Percentiles rank a stretch among this genome's conserved stretches.
Evolutionary conservation across 2,888 invertebrate species (phyloP).

Genomic region (Orchesella flavescens): DNA sequence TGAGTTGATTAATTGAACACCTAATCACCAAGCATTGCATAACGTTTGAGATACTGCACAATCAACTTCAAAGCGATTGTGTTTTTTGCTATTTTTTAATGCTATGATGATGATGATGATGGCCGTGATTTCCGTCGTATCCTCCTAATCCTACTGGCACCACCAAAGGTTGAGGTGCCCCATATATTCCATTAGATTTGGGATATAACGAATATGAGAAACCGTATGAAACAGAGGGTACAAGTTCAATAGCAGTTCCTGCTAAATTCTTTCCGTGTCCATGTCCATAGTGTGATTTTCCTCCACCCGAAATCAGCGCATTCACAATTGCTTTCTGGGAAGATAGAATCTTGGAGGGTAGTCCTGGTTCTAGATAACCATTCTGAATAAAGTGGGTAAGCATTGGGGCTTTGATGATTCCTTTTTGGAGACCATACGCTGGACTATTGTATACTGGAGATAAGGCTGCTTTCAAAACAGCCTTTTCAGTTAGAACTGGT

Average conservation of each 20-base stretch:
- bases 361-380: slow-evolving; percentile 5
- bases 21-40: too few species aligned
- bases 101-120: not conserved
- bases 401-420: slow-evolving; percentile 18
- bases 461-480: slow-evolving; percentile 40
- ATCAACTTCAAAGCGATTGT: not conserved
- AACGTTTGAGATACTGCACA: too few species aligned
- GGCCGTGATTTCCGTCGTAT: not conserved
- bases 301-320: slow-evolving; percentile 15
- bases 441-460: slow-evolving; percentile 20
- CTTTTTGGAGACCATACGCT: not conserved
- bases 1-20: too few species aligned
- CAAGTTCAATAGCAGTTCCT: slow-evolving; percentile 25
- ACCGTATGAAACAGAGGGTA: slow-evolving; percentile 45
- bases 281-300: not conserved
- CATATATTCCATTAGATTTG: slow-evolving; percentile 25
- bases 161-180: slow-evolving; percentile 16
- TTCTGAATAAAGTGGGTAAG: not conserved
- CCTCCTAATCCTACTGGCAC: not conserved
- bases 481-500: slow-evolving; percentile 34
- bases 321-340: slow-evolving; percentile 41
- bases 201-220: slow-evolving; percentile 43
- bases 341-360: slow-evolving; percentile 31
- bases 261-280: too few species aligned
- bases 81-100: not conserved